phyloP scores from a whole-genome alignment of 2,888 invertebrate species.

The Eristalinus sepulchralis region DNA sequence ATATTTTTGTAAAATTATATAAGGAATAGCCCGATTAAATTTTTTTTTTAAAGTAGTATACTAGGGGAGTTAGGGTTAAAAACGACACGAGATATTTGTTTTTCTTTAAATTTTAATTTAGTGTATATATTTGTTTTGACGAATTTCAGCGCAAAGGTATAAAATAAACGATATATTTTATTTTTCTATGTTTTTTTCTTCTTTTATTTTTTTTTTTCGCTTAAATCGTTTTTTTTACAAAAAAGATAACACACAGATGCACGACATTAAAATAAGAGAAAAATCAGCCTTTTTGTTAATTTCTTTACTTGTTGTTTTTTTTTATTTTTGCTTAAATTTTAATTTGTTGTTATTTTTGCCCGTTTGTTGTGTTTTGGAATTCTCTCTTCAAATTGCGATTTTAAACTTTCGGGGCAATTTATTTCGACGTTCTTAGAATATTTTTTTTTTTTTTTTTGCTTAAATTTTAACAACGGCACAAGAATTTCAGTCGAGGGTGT shows the following conservation, averaged over 20 bases:
- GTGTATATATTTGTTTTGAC: conserved; percentile 35
- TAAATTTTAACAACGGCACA: conserved; percentile 58
- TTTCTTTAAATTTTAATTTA: conserved; percentile 17
- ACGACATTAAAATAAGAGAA: conserved; percentile 79
- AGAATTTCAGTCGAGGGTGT: conserved; percentile 67
- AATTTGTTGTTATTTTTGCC: conserved; percentile 12
- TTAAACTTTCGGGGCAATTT: conserved; percentile 2
- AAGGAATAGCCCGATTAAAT: conserved; percentile 40
- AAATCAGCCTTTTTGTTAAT: conserved; percentile 80
- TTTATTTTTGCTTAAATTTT: conserved; percentile 20
- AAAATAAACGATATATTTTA: conserved; percentile 55
- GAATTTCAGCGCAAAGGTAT: conserved; percentile 53
- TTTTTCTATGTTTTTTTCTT: not conserved
- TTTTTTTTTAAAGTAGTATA: conserved; percentile 5
- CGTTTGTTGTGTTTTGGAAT: conserved; percentile 15
- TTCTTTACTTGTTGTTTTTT: conserved; percentile 39
- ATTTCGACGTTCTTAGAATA: not conserved
- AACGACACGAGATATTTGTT: conserved; percentile 15
- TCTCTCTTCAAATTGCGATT: too few relatives aligned
- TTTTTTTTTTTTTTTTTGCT: conserved; percentile 21
- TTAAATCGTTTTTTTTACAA: conserved; percentile 26
- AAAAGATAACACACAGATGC: conserved; percentile 75
- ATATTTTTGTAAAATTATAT: conserved; percentile 57
- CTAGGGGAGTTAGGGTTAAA: conserved; percentile 15
- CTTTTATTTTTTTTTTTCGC: conserved; percentile 38